These are phyloP conservation scores for Andricus quercusramuli DNA, from an alignment of 2,888 invertebrate genomes.

Conservation along the genomic window DNA sequence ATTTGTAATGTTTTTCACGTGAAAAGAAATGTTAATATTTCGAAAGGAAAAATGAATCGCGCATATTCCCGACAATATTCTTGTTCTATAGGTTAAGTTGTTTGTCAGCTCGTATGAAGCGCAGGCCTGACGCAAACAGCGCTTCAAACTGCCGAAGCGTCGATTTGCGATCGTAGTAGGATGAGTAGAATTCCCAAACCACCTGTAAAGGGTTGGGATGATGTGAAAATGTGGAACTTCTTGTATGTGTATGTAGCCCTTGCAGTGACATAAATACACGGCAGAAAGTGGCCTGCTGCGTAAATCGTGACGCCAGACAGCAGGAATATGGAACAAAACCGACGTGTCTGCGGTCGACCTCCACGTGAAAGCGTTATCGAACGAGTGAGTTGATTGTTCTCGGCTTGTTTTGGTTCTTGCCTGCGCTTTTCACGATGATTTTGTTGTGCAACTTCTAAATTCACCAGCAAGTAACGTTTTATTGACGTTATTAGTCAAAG, in stretches of 20 bases:
- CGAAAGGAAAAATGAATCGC: too few species aligned
- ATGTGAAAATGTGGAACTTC: background rate
- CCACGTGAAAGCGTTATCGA: constrained; percentile 30
- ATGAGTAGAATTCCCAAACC: background rate
- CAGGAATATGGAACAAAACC: constrained; percentile 13
- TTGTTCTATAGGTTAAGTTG: background rate
- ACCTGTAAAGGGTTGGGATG: background rate
- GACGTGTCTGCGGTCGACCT: constrained; percentile 1
- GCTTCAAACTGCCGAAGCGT: background rate
- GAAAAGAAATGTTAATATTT: too few species aligned
- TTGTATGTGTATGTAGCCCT: background rate
- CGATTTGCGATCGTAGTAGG: background rate
- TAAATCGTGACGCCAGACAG: constrained; percentile 20
- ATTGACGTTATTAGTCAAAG: background rate
- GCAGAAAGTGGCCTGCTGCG: constrained; percentile 7
- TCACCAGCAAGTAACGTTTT: background rate
- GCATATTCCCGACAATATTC: background rate
- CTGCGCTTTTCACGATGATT: background rate
- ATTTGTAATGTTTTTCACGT: too few species aligned
- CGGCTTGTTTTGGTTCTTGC: constrained; percentile 31
- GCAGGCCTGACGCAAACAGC: background rate
- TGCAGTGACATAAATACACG: background rate
- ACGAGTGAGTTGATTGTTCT: constrained; percentile 30
- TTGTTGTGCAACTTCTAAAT: background rate
- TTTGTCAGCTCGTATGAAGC: background rate